Conservation (phyloP, 2,888 invertebrate species). For the Nomada goodeniana region DNA sequence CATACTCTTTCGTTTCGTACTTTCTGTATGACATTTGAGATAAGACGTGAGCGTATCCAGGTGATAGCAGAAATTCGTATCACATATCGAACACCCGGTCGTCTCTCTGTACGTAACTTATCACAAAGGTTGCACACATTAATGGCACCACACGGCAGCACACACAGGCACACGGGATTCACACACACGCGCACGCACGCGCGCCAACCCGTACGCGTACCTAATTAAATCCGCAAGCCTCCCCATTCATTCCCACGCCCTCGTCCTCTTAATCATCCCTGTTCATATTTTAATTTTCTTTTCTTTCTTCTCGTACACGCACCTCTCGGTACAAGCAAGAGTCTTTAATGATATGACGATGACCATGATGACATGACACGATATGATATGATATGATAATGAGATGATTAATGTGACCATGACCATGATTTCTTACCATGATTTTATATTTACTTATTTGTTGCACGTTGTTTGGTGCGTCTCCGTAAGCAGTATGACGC, state of each 20-base stretch:
- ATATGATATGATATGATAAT: slow-evolving; percentile 80
- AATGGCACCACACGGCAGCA: slow-evolving; percentile 25
- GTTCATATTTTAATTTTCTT: slow-evolving; percentile 35
- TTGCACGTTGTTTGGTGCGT: slow-evolving; percentile 84
- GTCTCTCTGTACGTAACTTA: neutral
- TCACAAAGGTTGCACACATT: slow-evolving; percentile 17
- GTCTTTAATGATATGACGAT: slow-evolving; percentile 76
- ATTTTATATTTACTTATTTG: slow-evolving; percentile 83
- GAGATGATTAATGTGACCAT: slow-evolving; percentile 81
- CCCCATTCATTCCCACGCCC: neutral
- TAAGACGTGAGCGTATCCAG: slow-evolving; percentile 11
- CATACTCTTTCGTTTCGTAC: neutral
- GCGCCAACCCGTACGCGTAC: neutral
- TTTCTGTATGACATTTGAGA: neutral
- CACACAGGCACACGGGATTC: slow-evolving; percentile 22
- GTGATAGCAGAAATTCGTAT: neutral
- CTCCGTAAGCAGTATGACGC: slow-evolving; percentile 82
- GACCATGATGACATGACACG: slow-evolving; percentile 78
- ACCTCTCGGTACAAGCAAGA: slow-evolving; percentile 69
- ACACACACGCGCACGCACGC: neutral
- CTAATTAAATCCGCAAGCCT: neutral
- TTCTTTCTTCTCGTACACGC: slow-evolving; percentile 65
- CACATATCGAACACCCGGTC: neutral
- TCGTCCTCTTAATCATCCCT: slow-evolving; percentile 20
- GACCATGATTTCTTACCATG: slow-evolving; percentile 81